Percentiles rank a stretch among this genome's conserved stretches.
Conservation (phyloP, 2,888 invertebrate genomes). For the Morpho helenor region DNA sequence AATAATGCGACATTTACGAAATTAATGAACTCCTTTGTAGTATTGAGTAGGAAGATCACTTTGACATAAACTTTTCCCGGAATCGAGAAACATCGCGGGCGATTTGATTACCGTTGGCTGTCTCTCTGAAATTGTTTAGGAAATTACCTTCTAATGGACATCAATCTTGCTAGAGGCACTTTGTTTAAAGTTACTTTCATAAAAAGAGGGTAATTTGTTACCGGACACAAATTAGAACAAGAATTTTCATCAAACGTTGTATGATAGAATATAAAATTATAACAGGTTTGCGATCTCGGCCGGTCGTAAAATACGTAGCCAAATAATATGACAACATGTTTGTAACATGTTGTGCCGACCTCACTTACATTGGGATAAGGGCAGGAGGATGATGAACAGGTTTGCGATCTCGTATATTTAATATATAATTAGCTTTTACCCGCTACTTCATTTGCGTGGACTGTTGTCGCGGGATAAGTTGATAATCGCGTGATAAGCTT, state of each 20-base stretch:
- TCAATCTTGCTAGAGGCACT: conserved; percentile 53
- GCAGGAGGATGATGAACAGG: no score
- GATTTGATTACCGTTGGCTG: conserved; percentile 25
- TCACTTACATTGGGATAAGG: no score
- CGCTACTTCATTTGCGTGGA: no score
- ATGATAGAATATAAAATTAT: neutral
- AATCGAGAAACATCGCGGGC: conserved; percentile 18
- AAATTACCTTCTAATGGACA: conserved; percentile 58
- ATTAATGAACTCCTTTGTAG: conserved; percentile 1
- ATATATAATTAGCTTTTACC: no score
- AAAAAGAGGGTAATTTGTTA: conserved; percentile 57
- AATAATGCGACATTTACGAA: no score
- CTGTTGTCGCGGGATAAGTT: no score
- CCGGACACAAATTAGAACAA: conserved; percentile 54
- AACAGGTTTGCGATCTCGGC: no score
- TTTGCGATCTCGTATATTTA: no score
- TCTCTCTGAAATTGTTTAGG: conserved; percentile 41
- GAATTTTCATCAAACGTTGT: conserved; percentile 35
- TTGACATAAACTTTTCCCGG: neutral
- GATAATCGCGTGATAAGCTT: no score
- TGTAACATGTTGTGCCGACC: no score
- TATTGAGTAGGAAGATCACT: conserved; percentile 6
- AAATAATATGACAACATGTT: no score
- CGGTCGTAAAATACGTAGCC: no score
- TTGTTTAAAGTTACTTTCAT: conserved; percentile 50